A percentile compares a stretch with the other conserved stretches of the same genome.
Conservation (phyloP, 2,113 vertebrate genomes). For the Platycercus adscitus region DNA sequence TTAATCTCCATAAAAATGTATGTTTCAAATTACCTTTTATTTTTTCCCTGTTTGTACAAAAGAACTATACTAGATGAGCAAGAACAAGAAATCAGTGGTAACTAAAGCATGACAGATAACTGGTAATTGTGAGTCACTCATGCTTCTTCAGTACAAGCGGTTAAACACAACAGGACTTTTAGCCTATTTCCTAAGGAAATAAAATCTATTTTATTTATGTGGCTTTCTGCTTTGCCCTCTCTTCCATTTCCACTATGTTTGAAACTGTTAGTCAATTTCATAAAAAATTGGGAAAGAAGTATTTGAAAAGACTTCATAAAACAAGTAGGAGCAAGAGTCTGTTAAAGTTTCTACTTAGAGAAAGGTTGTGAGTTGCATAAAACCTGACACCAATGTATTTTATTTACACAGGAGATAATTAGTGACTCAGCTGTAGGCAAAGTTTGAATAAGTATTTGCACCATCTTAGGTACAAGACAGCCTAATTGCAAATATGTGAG, state of each 20-base stretch:
- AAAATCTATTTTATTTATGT: neutral
- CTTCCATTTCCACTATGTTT: neutral
- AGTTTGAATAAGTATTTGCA: neutral
- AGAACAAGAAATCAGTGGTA: neutral
- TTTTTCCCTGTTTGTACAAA: neutral
- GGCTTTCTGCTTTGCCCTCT: neutral
- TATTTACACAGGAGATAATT: neutral
- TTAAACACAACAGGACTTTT: neutral
- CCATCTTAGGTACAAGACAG: neutral
- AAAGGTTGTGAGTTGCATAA: neutral
- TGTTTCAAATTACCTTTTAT: neutral
- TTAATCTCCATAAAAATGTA: neutral
- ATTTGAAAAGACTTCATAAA: neutral
- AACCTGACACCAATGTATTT: neutral
- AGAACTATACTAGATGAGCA: neutral
- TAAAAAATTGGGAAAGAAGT: neutral
- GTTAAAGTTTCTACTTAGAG: neutral
- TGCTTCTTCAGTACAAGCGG: neutral
- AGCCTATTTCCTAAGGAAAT: neutral
- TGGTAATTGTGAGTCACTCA: neutral
- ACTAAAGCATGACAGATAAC: neutral
- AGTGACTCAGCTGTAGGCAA: neutral
- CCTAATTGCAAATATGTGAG: neutral
- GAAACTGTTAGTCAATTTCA: neutral
- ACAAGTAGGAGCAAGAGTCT: neutral